phyloP scores from a whole-genome alignment of 2,888 invertebrate genomes.

The Chorisops tibialis region DNA sequence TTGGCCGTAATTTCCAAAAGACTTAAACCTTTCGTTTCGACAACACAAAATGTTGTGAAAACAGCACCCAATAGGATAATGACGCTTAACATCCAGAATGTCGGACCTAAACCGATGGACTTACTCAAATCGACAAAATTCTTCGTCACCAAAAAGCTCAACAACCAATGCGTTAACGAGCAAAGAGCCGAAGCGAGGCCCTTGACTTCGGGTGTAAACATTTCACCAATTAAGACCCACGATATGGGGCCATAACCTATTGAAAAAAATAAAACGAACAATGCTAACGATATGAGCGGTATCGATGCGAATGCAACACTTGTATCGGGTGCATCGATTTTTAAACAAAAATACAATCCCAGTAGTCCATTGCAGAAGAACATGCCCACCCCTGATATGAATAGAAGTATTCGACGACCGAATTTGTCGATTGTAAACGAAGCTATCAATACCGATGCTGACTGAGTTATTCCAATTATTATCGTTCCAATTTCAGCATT shows the following conservation, averaged over 20 bases:
- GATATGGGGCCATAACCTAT: conserved; percentile 78
- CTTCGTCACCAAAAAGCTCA: conserved; percentile 70
- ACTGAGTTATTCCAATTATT: background rate
- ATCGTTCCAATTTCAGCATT: background rate
- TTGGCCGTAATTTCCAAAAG: too few relatives aligned
- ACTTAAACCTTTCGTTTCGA: conserved; percentile 39
- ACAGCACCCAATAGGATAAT: conserved; percentile 55
- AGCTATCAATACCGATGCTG: background rate
- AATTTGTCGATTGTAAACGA: conserved; percentile 65
- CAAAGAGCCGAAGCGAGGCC: conserved; percentile 68
- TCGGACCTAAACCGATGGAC: background rate
- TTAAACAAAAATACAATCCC: conserved; percentile 59
- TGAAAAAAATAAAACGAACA: conserved; percentile 72
- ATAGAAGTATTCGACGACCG: conserved; percentile 68
- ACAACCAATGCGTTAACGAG: conserved; percentile 70
- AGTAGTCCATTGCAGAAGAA: conserved; percentile 61
- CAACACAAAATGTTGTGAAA: conserved; percentile 65
- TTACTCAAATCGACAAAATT: background rate
- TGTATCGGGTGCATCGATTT: conserved; percentile 41
- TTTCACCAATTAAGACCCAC: conserved; percentile 68
- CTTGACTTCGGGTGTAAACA: conserved; percentile 70
- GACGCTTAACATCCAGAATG: conserved; percentile 54
- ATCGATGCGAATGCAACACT: conserved; percentile 61
- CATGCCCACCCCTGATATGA: conserved; percentile 65
- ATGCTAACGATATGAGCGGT: conserved; percentile 63